Evolutionary conservation across 1,140 invertebrate genomes (phyloP).

Genomic region (Cryptotermes secundus): DNA sequence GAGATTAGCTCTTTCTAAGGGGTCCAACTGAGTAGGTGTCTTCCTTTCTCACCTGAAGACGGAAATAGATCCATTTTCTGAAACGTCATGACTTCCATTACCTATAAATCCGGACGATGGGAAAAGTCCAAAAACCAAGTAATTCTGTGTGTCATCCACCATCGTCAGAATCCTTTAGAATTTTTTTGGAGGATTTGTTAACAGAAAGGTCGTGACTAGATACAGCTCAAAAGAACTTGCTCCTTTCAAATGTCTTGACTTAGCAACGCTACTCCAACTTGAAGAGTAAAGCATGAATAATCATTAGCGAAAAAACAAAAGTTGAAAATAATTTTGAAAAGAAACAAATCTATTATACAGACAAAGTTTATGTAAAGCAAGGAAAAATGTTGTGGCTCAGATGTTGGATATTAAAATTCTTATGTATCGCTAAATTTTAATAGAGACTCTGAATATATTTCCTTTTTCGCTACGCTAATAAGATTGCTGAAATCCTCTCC

Average conservation of each 20-base stretch:
- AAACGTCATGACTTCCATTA: too few species aligned
- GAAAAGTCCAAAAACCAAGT: too few species aligned
- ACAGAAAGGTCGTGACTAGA: too few species aligned
- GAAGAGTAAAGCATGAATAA: background rate
- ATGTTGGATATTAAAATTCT: background rate
- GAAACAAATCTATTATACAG: background rate
- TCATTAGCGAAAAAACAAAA: background rate
- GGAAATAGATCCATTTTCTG: too few species aligned
- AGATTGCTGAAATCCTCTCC: background rate
- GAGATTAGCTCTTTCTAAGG: too few species aligned
- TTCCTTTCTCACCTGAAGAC: too few species aligned
- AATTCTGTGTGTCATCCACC: too few species aligned
- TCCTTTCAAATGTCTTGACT: background rate
- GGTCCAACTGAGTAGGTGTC: too few species aligned
- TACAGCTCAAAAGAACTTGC: too few species aligned
- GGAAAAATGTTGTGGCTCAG: background rate
- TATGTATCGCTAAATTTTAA: background rate
- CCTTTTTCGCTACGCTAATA: background rate
- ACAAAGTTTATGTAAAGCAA: background rate
- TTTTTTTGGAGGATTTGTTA: too few species aligned
- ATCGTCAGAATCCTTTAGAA: too few species aligned
- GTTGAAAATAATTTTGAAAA: background rate
- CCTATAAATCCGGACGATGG: too few species aligned
- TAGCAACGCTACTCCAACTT: background rate
- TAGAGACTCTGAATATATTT: background rate